Conservation (phyloP, 1,140 invertebrate species). For the Brachionus plicatilis region DNA sequence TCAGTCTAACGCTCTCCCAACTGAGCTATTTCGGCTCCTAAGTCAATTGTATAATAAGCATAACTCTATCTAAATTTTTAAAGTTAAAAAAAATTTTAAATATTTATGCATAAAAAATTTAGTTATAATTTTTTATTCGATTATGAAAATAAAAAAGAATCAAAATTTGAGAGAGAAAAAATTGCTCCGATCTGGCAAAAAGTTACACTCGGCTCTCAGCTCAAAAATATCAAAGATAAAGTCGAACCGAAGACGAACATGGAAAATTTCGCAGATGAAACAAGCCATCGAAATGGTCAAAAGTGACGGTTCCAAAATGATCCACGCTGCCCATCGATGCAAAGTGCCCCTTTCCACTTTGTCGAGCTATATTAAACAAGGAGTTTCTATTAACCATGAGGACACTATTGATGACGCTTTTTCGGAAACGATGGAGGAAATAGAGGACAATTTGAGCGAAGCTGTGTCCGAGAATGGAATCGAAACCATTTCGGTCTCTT, state of each 20-base stretch:
- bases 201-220: background rate
- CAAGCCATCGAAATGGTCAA: background rate
- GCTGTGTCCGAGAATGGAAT: background rate
- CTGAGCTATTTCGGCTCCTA: background rate
- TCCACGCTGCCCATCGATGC: background rate
- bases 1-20: constrained; percentile 2
- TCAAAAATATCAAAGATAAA: background rate
- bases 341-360: background rate
- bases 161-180: background rate
- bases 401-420: background rate
- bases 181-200: background rate
- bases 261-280: background rate
- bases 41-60: background rate
- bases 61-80: background rate
- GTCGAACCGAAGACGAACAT: background rate
- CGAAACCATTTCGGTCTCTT: background rate
- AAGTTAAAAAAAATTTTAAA: background rate
- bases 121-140: background rate
- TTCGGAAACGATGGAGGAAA: background rate
- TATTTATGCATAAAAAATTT: background rate
- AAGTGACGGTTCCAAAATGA: background rate
- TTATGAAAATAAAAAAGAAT: background rate
- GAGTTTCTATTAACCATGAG: background rate
- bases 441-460: background rate
- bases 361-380: background rate